These are phyloP conservation scores for Keiferia lycopersicella DNA, from an alignment of 2,888 invertebrate genomes.

Conservation along the genomic window DNA sequence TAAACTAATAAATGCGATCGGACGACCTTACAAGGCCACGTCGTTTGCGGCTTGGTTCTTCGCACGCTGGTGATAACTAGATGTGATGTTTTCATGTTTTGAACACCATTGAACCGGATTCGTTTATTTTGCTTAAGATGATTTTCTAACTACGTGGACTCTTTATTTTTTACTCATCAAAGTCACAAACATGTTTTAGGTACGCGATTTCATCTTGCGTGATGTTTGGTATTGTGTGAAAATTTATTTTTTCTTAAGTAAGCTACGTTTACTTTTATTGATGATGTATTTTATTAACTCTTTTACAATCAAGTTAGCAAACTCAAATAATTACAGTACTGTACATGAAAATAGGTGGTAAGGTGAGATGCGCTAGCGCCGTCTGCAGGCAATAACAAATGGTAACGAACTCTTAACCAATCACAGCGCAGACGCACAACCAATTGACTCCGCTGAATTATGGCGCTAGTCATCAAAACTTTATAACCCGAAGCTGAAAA, in stretches of 20 bases:
- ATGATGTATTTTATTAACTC: too few species aligned
- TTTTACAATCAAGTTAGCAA: background rate
- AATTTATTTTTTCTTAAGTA: too few species aligned
- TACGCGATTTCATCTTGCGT: too few species aligned
- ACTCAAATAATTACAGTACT: background rate
- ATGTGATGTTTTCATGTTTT: constrained; percentile 6
- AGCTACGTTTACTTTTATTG: too few species aligned
- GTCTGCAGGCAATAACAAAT: constrained; percentile 36
- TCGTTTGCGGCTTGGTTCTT: constrained; percentile 41
- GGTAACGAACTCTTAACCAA: constrained; percentile 39
- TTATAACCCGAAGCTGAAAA: constrained; percentile 2
- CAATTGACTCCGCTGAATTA: constrained; percentile 36
- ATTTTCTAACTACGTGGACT: too few species aligned
- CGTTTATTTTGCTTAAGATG: background rate
- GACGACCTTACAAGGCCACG: constrained; percentile 61
- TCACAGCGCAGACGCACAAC: constrained; percentile 33
- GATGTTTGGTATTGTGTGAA: too few species aligned
- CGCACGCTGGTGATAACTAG: constrained; percentile 28
- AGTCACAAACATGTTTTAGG: too few species aligned
- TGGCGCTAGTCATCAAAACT: constrained; percentile 6
- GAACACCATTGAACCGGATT: background rate
- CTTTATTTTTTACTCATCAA: too few species aligned
- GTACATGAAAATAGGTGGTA: background rate
- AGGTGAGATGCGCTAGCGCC: constrained; percentile 41
- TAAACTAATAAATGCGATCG: constrained; percentile 50